A percentile compares a stretch with the other conserved stretches of the same genome.
phyloP scores from a whole-genome alignment of 1,140 invertebrate genomes.

The Drosophila repleta region DNA sequence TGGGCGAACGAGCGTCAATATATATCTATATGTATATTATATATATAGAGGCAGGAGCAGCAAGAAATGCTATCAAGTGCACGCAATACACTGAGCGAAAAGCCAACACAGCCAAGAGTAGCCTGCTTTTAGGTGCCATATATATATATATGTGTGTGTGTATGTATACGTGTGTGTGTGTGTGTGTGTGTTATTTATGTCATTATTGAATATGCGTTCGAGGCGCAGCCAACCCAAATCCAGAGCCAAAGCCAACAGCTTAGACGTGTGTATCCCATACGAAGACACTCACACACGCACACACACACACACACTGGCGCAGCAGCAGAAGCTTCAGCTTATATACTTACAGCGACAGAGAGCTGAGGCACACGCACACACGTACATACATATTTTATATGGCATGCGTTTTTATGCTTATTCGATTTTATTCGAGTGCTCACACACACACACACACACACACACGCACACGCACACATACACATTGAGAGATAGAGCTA shows the following conservation, averaged over 20 bases:
- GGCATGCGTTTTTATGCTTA: conserved; percentile 80
- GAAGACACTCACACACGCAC: conserved; percentile 38
- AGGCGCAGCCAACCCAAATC: conserved; percentile 62
- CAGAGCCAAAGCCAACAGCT: conserved; percentile 45
- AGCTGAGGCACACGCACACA: conserved; percentile 3
- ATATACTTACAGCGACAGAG: conserved; percentile 48
- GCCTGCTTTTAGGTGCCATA: conserved; percentile 81
- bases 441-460: conserved; percentile 37
- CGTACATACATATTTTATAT: conserved; percentile 42
- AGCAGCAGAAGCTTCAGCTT: conserved; percentile 44
- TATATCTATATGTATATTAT: no score
- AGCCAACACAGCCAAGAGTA: conserved; percentile 49
- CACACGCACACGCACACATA: conserved; percentile 20
- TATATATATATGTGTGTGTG: background rate
- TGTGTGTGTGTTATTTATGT: conserved; percentile 67
- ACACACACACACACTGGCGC: conserved; percentile 20
- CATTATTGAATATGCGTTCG: conserved; percentile 82
- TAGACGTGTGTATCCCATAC: conserved; percentile 63
- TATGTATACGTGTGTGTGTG: conserved; percentile 14
- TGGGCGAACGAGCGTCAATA: conserved; percentile 14
- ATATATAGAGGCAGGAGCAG: background rate
- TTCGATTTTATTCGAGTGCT: conserved; percentile 80
- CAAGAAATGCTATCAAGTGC: conserved; percentile 74
- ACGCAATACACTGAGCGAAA: conserved; percentile 49
- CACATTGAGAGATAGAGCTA: conserved; percentile 49